Evolutionary conservation across 2,797 vertebrate species (phyloP).

Genomic region (Simalia tracyae): DNA sequence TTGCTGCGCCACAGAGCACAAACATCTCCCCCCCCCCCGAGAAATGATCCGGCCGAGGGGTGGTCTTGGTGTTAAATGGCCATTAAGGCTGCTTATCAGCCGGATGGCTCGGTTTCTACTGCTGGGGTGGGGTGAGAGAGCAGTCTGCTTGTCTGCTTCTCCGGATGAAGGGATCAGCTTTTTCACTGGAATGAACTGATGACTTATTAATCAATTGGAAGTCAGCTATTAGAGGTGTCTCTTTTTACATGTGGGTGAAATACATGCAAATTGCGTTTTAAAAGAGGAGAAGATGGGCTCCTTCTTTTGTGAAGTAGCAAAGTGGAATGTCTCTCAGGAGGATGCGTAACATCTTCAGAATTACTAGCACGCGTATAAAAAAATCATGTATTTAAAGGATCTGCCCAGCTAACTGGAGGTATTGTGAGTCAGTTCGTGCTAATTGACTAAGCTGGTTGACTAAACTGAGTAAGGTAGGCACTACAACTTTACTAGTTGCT

Average conservation of each 20-base stretch:
- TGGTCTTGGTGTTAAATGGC: neutral
- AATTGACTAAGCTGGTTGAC: neutral
- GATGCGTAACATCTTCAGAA: neutral
- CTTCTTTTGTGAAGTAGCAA: neutral
- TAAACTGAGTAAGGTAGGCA: neutral
- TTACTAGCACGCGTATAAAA: neutral
- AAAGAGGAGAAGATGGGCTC: neutral
- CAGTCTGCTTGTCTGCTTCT: too few species aligned
- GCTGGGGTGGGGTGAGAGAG: too few species aligned
- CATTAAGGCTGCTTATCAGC: too few species aligned
- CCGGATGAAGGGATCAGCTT: neutral
- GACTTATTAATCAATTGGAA: neutral
- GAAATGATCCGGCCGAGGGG: neutral
- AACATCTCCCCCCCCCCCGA: too few species aligned
- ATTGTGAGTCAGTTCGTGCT: neutral
- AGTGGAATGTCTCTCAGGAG: neutral
- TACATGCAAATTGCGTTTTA: neutral
- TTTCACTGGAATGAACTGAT: neutral
- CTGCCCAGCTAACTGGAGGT: neutral
- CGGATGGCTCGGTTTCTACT: too few species aligned
- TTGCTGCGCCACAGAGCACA: neutral
- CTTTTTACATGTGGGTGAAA: neutral
- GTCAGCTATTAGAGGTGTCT: neutral
- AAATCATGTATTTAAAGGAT: neutral
- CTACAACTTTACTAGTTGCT: too few species aligned